Evolutionary conservation across 2,888 invertebrate species (phyloP).

Genomic region (Lamellibrachia satsuma): DNA sequence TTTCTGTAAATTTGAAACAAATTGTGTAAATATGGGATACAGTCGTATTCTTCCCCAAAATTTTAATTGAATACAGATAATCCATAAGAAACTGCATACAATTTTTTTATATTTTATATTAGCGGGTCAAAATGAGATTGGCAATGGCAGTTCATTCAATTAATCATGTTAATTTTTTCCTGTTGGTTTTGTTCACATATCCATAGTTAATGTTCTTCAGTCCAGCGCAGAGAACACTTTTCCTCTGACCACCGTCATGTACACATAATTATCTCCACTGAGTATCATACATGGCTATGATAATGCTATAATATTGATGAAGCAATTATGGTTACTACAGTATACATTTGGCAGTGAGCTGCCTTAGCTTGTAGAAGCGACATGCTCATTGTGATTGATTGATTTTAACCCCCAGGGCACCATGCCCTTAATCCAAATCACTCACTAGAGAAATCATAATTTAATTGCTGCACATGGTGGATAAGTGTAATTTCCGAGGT

Average conservation of each 20-base stretch:
- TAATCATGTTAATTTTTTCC: not conserved
- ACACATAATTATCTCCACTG: not conserved
- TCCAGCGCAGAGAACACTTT: not conserved
- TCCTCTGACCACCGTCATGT: not conserved
- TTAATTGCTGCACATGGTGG: not conserved
- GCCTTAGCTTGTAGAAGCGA: not conserved
- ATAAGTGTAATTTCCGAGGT: not conserved
- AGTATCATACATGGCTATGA: not conserved
- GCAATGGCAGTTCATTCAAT: not conserved
- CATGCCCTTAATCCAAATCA: not conserved
- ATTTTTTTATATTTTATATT: too few relatives aligned
- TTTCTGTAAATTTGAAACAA: too few relatives aligned
- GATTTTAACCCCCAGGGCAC: not conserved
- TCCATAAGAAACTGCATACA: too few relatives aligned
- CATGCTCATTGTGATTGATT: not conserved
- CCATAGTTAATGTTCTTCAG: not conserved
- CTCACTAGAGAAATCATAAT: slow-evolving; percentile 12
- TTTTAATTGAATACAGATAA: too few relatives aligned
- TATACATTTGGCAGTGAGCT: not conserved
- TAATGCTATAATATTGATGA: slow-evolving; percentile 11
- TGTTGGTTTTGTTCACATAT: not conserved
- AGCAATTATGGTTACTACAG: not conserved
- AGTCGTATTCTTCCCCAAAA: too few relatives aligned
- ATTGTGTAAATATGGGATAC: too few relatives aligned
- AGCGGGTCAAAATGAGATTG: too few relatives aligned